Percentiles rank a stretch among this genome's conserved stretches.
Evolutionary conservation across 92 coral and sea anemone species (phyloP).

Genomic region (Palythoa grandiflora): DNA sequence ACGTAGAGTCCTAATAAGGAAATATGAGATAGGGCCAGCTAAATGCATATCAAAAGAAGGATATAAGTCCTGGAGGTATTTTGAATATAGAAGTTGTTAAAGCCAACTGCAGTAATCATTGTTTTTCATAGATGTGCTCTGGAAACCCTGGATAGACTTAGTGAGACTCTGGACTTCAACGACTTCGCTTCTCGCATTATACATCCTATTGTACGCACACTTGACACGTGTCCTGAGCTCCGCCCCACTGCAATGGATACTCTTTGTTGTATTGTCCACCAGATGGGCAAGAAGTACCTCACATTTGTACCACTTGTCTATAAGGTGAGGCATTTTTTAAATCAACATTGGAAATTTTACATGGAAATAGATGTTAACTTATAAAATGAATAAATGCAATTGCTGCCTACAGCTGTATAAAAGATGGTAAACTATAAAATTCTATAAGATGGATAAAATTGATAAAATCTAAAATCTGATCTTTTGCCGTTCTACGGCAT

Average conservation of each 20-base stretch:
- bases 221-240: slow-evolving; percentile 91
- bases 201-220: slow-evolving; percentile 91
- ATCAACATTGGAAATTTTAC: too few species aligned
- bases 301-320: slow-evolving; percentile 94
- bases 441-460: too few species aligned
- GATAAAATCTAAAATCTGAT: too few species aligned
- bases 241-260: slow-evolving; percentile 94
- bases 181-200: slow-evolving; percentile 97
- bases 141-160: slow-evolving; percentile 92
- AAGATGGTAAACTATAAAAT: too few species aligned
- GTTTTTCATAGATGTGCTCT: slow-evolving; percentile 77
- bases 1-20: too few species aligned
- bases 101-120: not conserved
- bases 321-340: slow-evolving; percentile 57
- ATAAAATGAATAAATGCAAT: too few species aligned
- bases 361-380: too few species aligned
- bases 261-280: slow-evolving; percentile 91
- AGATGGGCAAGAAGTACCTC: slow-evolving; percentile 92
- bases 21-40: too few species aligned
- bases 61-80: too few species aligned
- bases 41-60: too few species aligned
- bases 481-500: too few species aligned
- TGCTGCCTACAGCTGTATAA: too few species aligned
- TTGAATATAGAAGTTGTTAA: not conserved
- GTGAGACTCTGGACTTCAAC: slow-evolving; percentile 96